Conservation (phyloP, 2,113 vertebrate species). For the Cygnus buccinator region DNA sequence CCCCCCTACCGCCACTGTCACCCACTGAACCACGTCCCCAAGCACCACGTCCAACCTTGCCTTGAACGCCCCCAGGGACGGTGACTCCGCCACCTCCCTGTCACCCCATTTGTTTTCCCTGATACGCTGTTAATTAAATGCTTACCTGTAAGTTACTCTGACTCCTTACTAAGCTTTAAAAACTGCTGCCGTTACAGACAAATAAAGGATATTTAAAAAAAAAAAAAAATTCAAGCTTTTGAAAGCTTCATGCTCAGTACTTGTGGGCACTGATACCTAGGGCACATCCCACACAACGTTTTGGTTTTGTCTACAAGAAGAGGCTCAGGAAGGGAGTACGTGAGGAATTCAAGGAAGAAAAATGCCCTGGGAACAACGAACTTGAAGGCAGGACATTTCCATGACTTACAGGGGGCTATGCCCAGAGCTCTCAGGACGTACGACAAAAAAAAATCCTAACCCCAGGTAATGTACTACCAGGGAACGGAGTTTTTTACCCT, state of each 20-base stretch:
- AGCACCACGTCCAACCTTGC: too few relatives aligned
- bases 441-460: too few relatives aligned
- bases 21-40: too few relatives aligned
- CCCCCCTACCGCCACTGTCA: too few relatives aligned
- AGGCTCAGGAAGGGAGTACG: neutral
- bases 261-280: too few relatives aligned
- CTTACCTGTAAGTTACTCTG: neutral
- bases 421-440: fast-evolving
- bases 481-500: neutral
- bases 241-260: neutral
- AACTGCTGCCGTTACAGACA: neutral
- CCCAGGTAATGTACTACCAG: too few relatives aligned
- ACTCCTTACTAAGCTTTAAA: neutral
- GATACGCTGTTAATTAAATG: neutral
- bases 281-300: fast-evolving
- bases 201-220: neutral
- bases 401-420: fast-evolving
- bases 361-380: neutral
- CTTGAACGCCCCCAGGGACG: too few relatives aligned
- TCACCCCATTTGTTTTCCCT: neutral
- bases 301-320: neutral
- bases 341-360: fast-evolving
- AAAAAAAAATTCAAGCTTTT: neutral
- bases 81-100: too few relatives aligned
- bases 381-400: fast-evolving